These are phyloP conservation scores for Phengaris alcon DNA, from an alignment of 2,888 invertebrate species.

Conservation along the genomic window DNA sequence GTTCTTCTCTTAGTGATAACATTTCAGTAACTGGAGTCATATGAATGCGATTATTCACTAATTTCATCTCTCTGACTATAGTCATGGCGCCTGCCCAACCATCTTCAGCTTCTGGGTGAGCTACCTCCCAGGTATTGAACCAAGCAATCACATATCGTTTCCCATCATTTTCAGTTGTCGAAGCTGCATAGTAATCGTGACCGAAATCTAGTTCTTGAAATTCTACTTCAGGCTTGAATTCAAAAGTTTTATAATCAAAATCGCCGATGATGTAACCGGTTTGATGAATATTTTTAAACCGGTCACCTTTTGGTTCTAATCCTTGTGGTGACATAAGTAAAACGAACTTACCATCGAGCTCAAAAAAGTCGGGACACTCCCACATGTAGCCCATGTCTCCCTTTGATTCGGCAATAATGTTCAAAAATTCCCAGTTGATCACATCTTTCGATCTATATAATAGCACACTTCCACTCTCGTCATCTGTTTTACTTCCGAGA, in stretches of 20 bases:
- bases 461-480: not conserved
- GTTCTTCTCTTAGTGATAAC: not conserved
- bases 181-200: conserved; percentile 45
- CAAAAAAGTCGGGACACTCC: conserved; percentile 35
- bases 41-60: not conserved
- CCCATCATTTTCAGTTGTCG: conserved; percentile 40
- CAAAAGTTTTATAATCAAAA: conserved; percentile 41
- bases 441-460: conserved; percentile 35
- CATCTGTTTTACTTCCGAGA: conserved; percentile 15
- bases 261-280: conserved; percentile 44
- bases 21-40: not conserved
- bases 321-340: conserved; percentile 44
- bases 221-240: conserved; percentile 34
- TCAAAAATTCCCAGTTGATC: conserved; percentile 36
- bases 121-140: conserved; percentile 14
- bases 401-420: conserved; percentile 38
- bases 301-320: conserved; percentile 40
- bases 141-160: conserved; percentile 41
- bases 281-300: conserved; percentile 36
- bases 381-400: conserved; percentile 41
- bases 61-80: not conserved
- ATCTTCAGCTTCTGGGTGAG: not conserved
- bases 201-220: conserved; percentile 40
- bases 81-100: conserved; percentile 21
- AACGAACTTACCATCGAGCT: conserved; percentile 44